These are phyloP conservation scores for Enhydra lutris DNA, from an alignment of 2,113 vertebrate genomes.

Conservation along the genomic window DNA sequence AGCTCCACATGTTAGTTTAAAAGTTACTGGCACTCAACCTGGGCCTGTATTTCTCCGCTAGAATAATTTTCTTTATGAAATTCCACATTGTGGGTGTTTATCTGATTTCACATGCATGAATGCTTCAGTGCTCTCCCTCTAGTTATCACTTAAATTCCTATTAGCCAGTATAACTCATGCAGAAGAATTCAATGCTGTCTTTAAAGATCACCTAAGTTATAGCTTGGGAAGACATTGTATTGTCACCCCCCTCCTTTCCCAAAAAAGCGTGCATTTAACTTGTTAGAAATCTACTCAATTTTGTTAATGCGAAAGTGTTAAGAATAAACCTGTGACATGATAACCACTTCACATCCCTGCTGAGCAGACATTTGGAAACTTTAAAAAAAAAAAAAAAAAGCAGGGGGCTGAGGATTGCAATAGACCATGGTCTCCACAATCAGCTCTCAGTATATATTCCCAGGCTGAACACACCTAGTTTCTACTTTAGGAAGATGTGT, in stretches of 20 bases:
- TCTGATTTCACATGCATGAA: constrained; percentile 74
- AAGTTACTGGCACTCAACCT: constrained; percentile 47
- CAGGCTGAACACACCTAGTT: not conserved
- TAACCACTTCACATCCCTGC: not conserved
- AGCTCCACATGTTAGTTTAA: not conserved
- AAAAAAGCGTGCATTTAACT: constrained; percentile 46
- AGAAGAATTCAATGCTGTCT: constrained; percentile 78
- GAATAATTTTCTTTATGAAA: constrained; percentile 62
- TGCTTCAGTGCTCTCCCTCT: constrained; percentile 76
- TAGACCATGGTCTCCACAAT: not conserved
- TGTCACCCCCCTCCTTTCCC: not conserved
- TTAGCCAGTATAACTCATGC: constrained; percentile 76
- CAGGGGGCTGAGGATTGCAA: not conserved
- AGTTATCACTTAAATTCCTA: constrained; percentile 71
- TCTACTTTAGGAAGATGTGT: not conserved
- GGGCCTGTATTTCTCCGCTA: constrained; percentile 33
- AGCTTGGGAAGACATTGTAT: constrained; percentile 66
- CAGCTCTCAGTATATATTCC: not conserved
- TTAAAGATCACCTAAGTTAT: constrained; percentile 75
- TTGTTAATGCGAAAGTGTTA: constrained; percentile 41
- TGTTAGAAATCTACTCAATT: constrained; percentile 52
- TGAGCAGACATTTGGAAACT: not conserved
- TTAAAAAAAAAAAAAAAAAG: not conserved
- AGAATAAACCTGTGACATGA: not conserved
- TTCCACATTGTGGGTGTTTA: constrained; percentile 59